Base-by-base conservation (phyloP, 2,797 vertebrate genomes). In the Thripadectes ignobilis region DNA sequence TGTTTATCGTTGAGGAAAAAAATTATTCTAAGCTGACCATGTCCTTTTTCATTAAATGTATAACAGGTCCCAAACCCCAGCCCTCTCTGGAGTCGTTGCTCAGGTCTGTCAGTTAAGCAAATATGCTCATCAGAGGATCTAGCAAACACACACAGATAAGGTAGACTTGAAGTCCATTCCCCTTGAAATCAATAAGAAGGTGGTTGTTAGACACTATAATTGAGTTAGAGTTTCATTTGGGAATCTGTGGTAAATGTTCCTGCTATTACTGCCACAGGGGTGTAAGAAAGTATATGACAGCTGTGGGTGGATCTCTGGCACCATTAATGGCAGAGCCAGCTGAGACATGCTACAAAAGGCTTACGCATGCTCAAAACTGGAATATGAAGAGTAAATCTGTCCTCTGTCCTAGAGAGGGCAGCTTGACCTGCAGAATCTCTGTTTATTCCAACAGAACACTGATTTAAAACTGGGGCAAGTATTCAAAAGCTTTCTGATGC, bases 81-180 rank as follows among this genome's bases (percentile, higher is more conserved):
- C n/a, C 83, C 63, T 67, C 71, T 66, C 46, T 52, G 75, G 75
- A 85, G 46, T 54, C 73, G 71, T 21, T 58, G 63, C 91, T 89
- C 39, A 76, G 71, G 23, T 82, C 91, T 90, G 78, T 66, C 71
- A 87, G 59, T 52, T 94, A 79, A 76, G 81, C 69, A 95, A 94
- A 95, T 82, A 94, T 22, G 84, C 71, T 85, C 55, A 38, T 79
- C 63, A 69, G 67, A 79, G 48, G 63, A 79, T 85, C 51, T 22
- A 89, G 67, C 63, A 87, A 72, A 48, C 74, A 87, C 52, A 91
- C 39, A 62, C 5, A 78, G 58, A 39, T 39, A 62, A 65, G 71
- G 74, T 21, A 89, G 84, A 48, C 39, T 32, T 32, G 75, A 93
- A 96, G 71, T 67, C 46, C 4, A 2, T 68, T 88, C 48, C 66